phyloP scores from a whole-genome alignment of 2,113 vertebrate species.

The Otocyon megalotis region DNA sequence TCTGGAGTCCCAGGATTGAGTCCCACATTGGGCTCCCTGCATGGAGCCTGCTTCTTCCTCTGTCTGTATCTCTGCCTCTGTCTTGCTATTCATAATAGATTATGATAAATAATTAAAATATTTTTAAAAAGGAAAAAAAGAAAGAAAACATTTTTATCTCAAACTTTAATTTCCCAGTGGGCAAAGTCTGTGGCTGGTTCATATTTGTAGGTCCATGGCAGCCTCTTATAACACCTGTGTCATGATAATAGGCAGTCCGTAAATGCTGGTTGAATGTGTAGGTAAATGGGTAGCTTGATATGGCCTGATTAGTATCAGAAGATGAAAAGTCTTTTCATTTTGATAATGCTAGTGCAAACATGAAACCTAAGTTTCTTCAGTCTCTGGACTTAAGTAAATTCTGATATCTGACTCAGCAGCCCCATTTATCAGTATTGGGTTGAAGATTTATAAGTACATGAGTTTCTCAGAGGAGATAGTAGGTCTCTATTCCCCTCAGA shows the following conservation, averaged over 20 bases:
- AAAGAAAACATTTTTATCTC: neutral
- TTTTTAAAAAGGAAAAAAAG: too few species aligned
- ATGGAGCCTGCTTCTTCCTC: too few species aligned
- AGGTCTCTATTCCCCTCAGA: constrained; percentile 40
- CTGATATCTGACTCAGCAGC: constrained; percentile 60
- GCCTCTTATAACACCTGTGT: neutral
- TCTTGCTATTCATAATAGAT: too few species aligned
- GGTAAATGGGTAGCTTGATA: neutral
- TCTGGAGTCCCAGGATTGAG: too few species aligned
- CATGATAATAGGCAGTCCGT: neutral
- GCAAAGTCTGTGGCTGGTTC: neutral
- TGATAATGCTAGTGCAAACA: neutral
- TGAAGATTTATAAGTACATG: constrained; percentile 40
- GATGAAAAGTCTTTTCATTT: neutral
- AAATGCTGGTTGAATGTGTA: neutral
- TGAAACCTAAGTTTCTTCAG: neutral
- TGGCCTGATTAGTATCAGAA: neutral
- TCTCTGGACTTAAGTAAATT: constrained; percentile 9
- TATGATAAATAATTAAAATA: too few species aligned
- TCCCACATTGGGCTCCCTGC: too few species aligned
- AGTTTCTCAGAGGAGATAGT: neutral
- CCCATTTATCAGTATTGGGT: neutral
- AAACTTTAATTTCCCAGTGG: neutral
- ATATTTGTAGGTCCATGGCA: neutral
- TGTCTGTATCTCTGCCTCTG: too few species aligned